Base-by-base conservation (phyloP, 2,113 vertebrate genomes). In the Corydoras maculifer region DNA sequence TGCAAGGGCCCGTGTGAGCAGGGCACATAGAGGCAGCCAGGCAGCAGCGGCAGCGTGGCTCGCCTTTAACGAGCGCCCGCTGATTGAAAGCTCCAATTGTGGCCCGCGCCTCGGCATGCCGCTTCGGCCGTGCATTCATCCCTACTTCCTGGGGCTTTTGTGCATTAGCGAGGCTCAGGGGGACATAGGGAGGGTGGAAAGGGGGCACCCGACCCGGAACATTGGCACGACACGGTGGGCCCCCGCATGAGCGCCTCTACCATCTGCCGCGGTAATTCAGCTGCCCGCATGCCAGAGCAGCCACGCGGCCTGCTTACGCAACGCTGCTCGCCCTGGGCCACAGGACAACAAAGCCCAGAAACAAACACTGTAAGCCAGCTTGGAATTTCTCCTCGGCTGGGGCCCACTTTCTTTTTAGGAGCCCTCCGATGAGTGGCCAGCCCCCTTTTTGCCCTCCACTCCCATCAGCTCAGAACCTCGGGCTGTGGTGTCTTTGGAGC, bases 261-360 rank as follows among this genome's bases (percentile, higher is more conserved):
- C 87, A 88, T 88, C 87, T 88, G 87, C 87, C 82, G 83, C 80
- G 78, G 84, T 86, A 86, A 88, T 87, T 88, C 84, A 87, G 74
- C 76, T 73, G 77, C 78, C 83, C 87, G 82, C 85, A 85, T 88
- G 84, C 86, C 82, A 79, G 67, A 83, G 85, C 82, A 87, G 82
- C 84, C 80, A 77, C 75, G 70, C 69, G 75, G 81, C 69, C 75
- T 68, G 71, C 81, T 81, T 79, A 81, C 63, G 79, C 77, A 82
- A 79, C 72, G 67, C 59, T 54, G 71, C 73, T 75, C 67, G 76
- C 75, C 77, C 74, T 64, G 43, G 77, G 79, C 69, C 79, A 70
- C 68, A 63, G 69, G 35, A 50, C 69, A 74, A 80, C 80, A 82
- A 82, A 79, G 81, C 70, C 62, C 77, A 72, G 70, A 79, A 80